Percentiles rank a stretch among this genome's conserved stretches.
These are phyloP conservation scores for Desoria tigrina DNA, from an alignment of 2,888 invertebrate genomes.

Conservation along the genomic window DNA sequence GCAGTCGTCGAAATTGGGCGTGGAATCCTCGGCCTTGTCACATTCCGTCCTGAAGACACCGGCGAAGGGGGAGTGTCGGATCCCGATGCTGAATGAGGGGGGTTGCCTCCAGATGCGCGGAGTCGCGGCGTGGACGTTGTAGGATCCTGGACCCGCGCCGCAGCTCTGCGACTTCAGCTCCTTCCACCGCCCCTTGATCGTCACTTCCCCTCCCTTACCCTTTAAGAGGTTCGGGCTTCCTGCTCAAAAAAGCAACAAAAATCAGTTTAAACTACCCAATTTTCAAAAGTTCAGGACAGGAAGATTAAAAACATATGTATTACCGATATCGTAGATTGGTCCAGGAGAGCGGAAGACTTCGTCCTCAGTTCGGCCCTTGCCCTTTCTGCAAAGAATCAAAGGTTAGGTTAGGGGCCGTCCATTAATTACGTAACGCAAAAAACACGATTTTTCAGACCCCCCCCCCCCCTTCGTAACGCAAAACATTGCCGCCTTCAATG, in stretches of 20 bases:
- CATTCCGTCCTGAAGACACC: constrained; percentile 45
- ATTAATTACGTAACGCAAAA: too few relatives aligned
- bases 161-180: constrained; percentile 35
- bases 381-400: constrained; percentile 35
- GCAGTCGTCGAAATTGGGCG: constrained; percentile 25
- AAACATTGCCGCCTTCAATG: too few relatives aligned
- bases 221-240: constrained; percentile 47
- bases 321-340: constrained; percentile 45
- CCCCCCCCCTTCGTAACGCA: too few relatives aligned
- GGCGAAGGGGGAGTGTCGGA: constrained; percentile 54
- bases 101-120: constrained; percentile 30
- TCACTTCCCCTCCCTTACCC: constrained; percentile 33
- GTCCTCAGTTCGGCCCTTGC: constrained; percentile 33
- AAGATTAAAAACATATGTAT: too few relatives aligned
- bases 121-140: constrained; percentile 37
- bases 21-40: constrained; percentile 37
- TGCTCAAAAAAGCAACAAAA: not conserved
- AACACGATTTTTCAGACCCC: too few relatives aligned
- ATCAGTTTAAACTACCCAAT: too few relatives aligned
- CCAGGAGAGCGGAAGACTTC: constrained; percentile 40
- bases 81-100: constrained; percentile 68
- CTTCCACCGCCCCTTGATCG: constrained; percentile 46
- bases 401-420: too few relatives aligned
- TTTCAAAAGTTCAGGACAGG: too few relatives aligned
- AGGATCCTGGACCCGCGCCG: constrained; percentile 41